Conservation (phyloP, 1,140 invertebrate species). For the Telenomus remus region DNA sequence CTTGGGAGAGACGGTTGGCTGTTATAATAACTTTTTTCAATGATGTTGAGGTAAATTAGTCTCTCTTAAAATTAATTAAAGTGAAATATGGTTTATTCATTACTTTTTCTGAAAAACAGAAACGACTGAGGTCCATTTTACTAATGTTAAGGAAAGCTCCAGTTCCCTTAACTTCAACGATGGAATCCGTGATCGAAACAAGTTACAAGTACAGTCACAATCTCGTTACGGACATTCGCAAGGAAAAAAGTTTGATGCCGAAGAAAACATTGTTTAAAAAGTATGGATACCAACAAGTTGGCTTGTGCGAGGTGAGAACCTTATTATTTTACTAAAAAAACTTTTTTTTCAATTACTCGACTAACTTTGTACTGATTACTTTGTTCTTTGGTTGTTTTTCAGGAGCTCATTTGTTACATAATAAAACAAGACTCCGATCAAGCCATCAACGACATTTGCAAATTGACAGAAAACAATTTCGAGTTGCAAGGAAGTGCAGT, state of each 20-base stretch:
- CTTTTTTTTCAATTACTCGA: too few species aligned
- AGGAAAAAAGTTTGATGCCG: conserved; percentile 60
- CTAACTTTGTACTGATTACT: conserved; percentile 32
- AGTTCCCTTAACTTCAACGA: conserved; percentile 66
- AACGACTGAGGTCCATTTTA: conserved; percentile 62
- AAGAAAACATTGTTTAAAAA: conserved; percentile 68
- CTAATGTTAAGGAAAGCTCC: conserved; percentile 64
- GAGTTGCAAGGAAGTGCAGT: conserved; percentile 56
- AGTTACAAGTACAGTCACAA: conserved; percentile 59
- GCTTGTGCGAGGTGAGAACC: conserved; percentile 60
- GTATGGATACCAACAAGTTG: conserved; percentile 65
- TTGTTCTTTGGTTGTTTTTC: conserved; percentile 22
- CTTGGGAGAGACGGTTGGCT: conserved; percentile 65
- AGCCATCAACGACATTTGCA: conserved; percentile 63
- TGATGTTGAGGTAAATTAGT: conserved; percentile 59
- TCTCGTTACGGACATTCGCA: conserved; percentile 61
- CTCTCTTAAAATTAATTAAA: not conserved
- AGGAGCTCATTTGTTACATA: conserved; percentile 63
- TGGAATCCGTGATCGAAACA: conserved; percentile 59
- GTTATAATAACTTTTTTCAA: conserved; percentile 61
- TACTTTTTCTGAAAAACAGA: too few species aligned
- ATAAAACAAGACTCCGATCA: conserved; percentile 62
- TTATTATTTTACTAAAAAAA: too few species aligned
- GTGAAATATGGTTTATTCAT: too few species aligned
- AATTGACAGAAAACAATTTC: conserved; percentile 63